Percentiles rank a stretch among this genome's conserved stretches.
Conservation (phyloP, 2,113 vertebrate species). For the Antigone vipio region DNA sequence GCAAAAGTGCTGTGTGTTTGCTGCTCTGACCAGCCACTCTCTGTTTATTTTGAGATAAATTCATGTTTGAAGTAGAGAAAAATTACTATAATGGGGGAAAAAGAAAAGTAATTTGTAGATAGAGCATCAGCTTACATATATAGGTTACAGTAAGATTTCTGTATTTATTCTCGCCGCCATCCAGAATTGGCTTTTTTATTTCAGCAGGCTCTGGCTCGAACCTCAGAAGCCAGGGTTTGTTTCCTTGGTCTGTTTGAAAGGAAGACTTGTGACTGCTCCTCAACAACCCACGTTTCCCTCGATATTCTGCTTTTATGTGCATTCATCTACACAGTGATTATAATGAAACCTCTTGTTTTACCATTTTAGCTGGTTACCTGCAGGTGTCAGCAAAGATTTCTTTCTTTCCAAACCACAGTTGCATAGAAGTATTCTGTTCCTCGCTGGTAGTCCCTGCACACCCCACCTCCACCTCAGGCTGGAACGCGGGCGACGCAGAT, state of each 20-base stretch:
- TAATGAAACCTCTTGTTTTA: background rate
- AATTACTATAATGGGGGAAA: background rate
- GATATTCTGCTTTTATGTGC: background rate
- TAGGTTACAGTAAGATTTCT: background rate
- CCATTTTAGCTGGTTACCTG: background rate
- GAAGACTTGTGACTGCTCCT: background rate
- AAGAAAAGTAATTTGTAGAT: background rate
- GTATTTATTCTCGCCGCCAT: background rate
- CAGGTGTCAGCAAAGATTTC: background rate
- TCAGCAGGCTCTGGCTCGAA: background rate
- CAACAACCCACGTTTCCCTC: background rate
- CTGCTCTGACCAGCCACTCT: background rate
- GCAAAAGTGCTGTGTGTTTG: background rate
- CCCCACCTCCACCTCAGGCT: background rate
- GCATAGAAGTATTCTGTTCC: background rate
- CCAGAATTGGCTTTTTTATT: background rate
- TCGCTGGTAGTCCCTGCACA: background rate
- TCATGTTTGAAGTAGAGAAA: background rate
- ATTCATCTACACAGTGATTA: background rate
- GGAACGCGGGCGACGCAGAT: rapidly evolving
- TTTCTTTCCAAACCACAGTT: background rate
- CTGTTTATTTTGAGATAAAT: background rate
- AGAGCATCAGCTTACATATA: background rate
- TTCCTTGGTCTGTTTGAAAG: background rate
- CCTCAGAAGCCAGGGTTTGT: background rate